These are phyloP conservation scores for Salvelinus sp. DNA, from an alignment of 2,113 vertebrate species.

Conservation along the genomic window DNA sequence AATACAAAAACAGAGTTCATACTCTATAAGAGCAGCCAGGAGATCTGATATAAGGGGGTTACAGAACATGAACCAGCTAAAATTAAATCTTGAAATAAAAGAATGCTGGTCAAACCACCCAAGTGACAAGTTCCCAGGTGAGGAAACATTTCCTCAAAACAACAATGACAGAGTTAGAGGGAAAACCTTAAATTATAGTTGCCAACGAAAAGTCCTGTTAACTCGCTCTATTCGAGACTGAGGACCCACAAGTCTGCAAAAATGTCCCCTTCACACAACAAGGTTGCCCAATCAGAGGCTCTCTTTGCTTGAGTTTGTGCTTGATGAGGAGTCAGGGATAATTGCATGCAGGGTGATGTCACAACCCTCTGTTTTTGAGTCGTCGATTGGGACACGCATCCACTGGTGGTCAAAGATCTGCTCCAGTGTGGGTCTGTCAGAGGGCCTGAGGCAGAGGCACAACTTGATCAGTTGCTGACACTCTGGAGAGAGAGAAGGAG, in stretches of 20 bases:
- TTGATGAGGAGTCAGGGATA: constrained; percentile 74
- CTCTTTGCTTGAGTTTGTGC: constrained; percentile 89
- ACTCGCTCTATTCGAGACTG: constrained; percentile 62
- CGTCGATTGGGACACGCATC: constrained; percentile 78
- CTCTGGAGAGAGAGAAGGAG: constrained; percentile 60
- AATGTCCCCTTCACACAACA: constrained; percentile 36
- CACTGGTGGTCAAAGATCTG: constrained; percentile 87
- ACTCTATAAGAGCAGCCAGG: constrained; percentile 83
- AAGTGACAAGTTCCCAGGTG: constrained; percentile 67
- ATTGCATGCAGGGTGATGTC: constrained; percentile 80
- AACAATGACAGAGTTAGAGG: neutral
- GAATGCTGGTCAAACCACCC: constrained; percentile 74
- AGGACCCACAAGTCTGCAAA: constrained; percentile 49
- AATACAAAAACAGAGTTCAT: constrained; percentile 69
- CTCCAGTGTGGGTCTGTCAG: constrained; percentile 86
- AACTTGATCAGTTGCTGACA: constrained; percentile 88
- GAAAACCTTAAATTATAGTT: constrained; percentile 6
- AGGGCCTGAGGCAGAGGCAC: constrained; percentile 87
- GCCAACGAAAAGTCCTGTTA: constrained; percentile 1
- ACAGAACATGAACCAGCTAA: constrained; percentile 76
- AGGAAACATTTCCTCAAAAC: constrained; percentile 24
- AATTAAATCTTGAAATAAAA: constrained; percentile 23
- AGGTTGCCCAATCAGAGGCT: constrained; percentile 79
- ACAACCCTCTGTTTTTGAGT: constrained; percentile 71
- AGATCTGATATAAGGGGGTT: constrained; percentile 68